Evolutionary conservation across 2,888 invertebrate genomes (phyloP), one percentile per base, ranked within the genome.

Genomic region (Molanna angustata): DNA sequence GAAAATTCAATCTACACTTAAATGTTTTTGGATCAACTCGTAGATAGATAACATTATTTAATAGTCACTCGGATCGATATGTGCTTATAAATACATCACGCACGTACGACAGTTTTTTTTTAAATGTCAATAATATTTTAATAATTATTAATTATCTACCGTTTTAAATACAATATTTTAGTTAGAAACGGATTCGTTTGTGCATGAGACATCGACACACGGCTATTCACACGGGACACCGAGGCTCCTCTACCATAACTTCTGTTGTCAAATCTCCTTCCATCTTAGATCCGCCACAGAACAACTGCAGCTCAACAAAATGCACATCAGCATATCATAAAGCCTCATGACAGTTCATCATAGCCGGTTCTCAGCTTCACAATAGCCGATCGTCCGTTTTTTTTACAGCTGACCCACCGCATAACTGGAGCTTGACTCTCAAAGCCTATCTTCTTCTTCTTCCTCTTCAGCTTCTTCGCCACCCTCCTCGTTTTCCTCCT

Each of bases 401-500:
- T n/a, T n/a, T n/a, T n/a, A n/a, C n/a, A n/a, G n/a, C n/a, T n/a
- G 11, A 17, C 18, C 18, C 27, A 43, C 40, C 44, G 16, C 44
- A 19, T 13, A 31, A 37, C n/a, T 18, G 32, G 33, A 20, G 68
- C 64, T 68, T 66, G 62, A 66, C 63, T 71, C 74, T 82, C 82
- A 79, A 75, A 79, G 78, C 66, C 80, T 69, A 67, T 85, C 85
- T 67, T 86, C 86, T 67, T 86, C 87, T 68, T 90, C 90, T 65
- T 90, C 90, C 68, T 90, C 90, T 67, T 89, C 89, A 61, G 84
- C 86, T 72, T 90, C 90, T 70, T 90, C 90, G 55, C 83, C 85
- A 64, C 86, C 88, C 68, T 89, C 90, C 72, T 90, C 90, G 69
- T 88, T 86, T 74, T 90, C 91, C 72, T 90, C 90, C 74, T 89